Conservation (phyloP, 2,797 vertebrate genomes). For the Bufotes viridis region DNA sequence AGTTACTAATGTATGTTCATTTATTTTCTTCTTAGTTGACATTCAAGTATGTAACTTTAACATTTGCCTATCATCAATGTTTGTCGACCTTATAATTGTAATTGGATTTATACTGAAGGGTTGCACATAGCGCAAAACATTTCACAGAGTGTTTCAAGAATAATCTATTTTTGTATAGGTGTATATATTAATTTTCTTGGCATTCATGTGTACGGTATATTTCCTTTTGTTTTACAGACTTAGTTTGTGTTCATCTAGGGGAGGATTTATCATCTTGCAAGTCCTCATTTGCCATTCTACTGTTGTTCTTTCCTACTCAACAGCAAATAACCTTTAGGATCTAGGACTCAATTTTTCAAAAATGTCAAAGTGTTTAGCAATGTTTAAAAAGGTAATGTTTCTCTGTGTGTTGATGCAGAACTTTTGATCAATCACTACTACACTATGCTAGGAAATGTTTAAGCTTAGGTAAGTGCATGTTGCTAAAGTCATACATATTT, state of each 20-base stretch:
- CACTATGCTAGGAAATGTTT: constrained; percentile 60
- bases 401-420: constrained; percentile 48
- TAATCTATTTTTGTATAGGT: background rate
- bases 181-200: constrained; percentile 32
- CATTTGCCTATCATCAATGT: background rate
- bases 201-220: constrained; percentile 61
- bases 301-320: constrained; percentile 60
- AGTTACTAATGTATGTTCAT: too few relatives aligned
- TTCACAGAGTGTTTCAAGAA: background rate
- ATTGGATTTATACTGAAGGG: background rate
- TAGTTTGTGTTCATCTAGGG: constrained; percentile 40
- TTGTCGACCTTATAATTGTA: background rate
- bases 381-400: constrained; percentile 64
- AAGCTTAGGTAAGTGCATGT: constrained; percentile 1
- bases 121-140: background rate
- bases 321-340: constrained; percentile 68
- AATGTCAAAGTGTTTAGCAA: constrained; percentile 65
- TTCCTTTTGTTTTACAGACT: constrained; percentile 44
- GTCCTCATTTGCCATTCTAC: constrained; percentile 65
- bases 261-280: constrained; percentile 67
- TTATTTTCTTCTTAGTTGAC: background rate
- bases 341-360: constrained; percentile 67
- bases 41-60: background rate
- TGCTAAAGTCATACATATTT: constrained; percentile 3
- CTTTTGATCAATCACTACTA: constrained; percentile 60